Base-by-base conservation (phyloP, 2,888 invertebrate genomes). In the Drosophila limbata region DNA sequence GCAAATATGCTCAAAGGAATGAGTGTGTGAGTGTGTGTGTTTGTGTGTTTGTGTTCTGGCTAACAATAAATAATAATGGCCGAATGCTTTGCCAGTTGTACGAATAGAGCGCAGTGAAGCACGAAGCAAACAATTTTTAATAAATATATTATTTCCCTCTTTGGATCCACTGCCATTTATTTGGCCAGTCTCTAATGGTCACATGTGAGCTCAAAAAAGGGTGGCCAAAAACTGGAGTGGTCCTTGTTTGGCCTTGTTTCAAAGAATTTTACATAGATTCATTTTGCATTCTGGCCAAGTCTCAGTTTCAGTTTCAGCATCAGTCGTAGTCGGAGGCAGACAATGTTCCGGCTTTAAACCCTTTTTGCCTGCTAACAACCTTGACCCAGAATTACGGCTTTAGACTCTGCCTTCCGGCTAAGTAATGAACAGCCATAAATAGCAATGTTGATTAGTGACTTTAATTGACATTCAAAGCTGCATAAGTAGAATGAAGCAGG, bases 71-170 rank as follows among this genome's bases (percentile, higher is more conserved):
- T 82, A 85, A 85, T 71, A 78, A 76, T 75, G 53, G 60, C 52
- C 56, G 33, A 73, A 55, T 51, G 48, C 71, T 55, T 17, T 56
- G 59, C 47, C 68, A 53, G 52, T 55, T 44, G 53, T 70, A 28
- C 8, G 28, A 28, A 28, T 8, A 59, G 70, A 71, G 72, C 60
- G 65, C 68, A 81, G 44, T 82, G 72, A 71, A 79, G 86, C 83
- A 70, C 55, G 61, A 70, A 66, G 63, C 73, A 66, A 83, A 69
- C 65, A 66, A 72, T 77, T 88, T 86, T 88, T 88, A 77, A 89
- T 88, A 89, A 84, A 89, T 84, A 88, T 77, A 71, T 79, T 82
- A 85, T 77, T 69, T 62, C 50, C 55, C 66, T 57, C 39, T 39
- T 21, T 17, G 37, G 10, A 44, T 59, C 50, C 15, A 33, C 57